A percentile compares a stretch with the other conserved stretches of the same genome.
Conservation (phyloP, 2,888 invertebrate species). For the Calephelis perditalis region DNA sequence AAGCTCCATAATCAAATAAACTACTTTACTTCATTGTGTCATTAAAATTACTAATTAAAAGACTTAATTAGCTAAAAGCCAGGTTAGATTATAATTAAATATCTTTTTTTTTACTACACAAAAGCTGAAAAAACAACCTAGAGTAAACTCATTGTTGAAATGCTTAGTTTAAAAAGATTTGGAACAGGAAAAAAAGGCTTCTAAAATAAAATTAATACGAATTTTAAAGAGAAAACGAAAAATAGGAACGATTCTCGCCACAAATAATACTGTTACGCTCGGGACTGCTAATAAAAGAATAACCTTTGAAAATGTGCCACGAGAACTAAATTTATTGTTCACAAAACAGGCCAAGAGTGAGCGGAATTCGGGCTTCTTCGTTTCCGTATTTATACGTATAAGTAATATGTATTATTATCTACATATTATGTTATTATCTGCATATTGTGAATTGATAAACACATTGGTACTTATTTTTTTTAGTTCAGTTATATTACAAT, state of each 20-base stretch:
- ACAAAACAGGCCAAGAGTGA: conserved; percentile 10
- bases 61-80: no score
- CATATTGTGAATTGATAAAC: no score
- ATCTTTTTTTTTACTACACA: no score
- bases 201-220: conserved; percentile 18
- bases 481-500: no score
- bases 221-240: conserved; percentile 14
- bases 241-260: conserved; percentile 17
- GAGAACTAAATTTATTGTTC: conserved; percentile 12
- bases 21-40: no score
- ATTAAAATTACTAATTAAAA: no score
- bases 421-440: neutral
- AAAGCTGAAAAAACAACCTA: no score
- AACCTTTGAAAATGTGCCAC: conserved; percentile 12
- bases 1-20: no score
- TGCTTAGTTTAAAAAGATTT: conserved; percentile 5
- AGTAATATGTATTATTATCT: neutral
- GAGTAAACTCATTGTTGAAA: neutral
- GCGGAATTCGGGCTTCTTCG: neutral
- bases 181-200: neutral
- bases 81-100: no score
- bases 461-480: no score
- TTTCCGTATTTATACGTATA: neutral
- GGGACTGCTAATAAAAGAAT: conserved; percentile 10
- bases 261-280: conserved; percentile 17